Evolutionary conservation across 2,888 invertebrate genomes (phyloP), one percentile per base, ranked within the genome.

Genomic region (Polylopha cassiicola): DNA sequence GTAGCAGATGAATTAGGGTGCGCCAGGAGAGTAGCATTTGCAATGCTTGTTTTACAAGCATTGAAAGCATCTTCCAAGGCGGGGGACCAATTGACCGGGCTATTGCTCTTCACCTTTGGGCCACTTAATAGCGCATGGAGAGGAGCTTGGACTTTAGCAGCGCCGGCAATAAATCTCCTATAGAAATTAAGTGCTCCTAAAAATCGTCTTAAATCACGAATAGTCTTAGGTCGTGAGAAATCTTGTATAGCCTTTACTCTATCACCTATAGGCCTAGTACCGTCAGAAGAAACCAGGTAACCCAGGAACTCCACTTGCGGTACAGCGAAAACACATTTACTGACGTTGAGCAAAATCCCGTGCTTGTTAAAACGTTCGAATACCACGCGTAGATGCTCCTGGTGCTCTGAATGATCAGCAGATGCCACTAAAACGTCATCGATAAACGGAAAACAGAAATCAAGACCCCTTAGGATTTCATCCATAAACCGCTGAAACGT

Each of bases 91-190:
- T 24, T n/a, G 1, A 61, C 11, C 2, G 44, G 47, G 6, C 46
- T 39, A 8, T 50, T 53, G 20, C 55, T 47, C 42, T 47, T 52
- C 0, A 33, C 32, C 2, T 31, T 31, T 1, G 36, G 17, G 1
- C 52, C 57, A 8, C 24, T 15, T 2, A 59, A 42, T 3, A 54
- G 20, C 1, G 41, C 24, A 30, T 57, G 46, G 2, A 67, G 48
- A 3, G 46, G 2, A 67, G 48, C 3, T 46, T 66, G 66, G 2
- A 44, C 33, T 21, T 48, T 11, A 0, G 71, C 67, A 4, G 65
- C 58, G 3, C 59, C 23, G 3, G 54, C 58, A 2, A 71, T 48
- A 38, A 53, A 66, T 4, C 58, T 32, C 1, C 66, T 24, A 18
- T 51, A 51, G 32, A 50, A 50, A 15, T 50, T 53, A 2, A 50